phyloP scores from a whole-genome alignment of 37 sponge, comb jelly and placozoan genomes.

The Chondrilla cf. caribensis region DNA sequence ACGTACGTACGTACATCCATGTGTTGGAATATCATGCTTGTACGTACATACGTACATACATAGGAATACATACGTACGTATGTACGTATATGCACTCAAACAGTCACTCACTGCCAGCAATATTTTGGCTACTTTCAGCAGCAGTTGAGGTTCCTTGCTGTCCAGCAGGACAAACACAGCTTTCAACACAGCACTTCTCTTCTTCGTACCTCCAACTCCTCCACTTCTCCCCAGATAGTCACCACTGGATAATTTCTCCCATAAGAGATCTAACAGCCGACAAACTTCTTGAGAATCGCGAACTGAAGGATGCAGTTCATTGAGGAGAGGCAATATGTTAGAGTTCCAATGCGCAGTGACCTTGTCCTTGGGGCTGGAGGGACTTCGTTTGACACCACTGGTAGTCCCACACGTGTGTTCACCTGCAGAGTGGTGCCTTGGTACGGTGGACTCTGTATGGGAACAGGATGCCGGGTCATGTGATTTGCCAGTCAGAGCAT shows the following conservation, averaged over 20 bases:
- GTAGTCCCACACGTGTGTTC: background rate
- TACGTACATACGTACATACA: constrained; percentile 11
- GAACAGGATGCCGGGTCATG: too few relatives aligned
- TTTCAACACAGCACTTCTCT: constrained; percentile 39
- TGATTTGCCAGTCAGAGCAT: too few relatives aligned
- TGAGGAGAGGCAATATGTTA: constrained; percentile 53
- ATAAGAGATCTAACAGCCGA: constrained; percentile 31
- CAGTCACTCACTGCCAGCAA: constrained; percentile 53
- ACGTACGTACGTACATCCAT: too few relatives aligned
- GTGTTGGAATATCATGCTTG: too few relatives aligned
- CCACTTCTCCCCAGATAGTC: constrained; percentile 53
- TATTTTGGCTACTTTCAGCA: constrained; percentile 66
- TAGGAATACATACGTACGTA: background rate
- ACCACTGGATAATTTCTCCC: constrained; percentile 25
- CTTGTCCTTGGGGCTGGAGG: constrained; percentile 5
- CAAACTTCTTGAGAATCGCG: constrained; percentile 26
- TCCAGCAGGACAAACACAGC: constrained; percentile 59
- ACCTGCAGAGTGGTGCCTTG: constrained; percentile 12
- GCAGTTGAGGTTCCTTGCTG: constrained; percentile 46
- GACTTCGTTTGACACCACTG: background rate
- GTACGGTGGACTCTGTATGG: too few relatives aligned
- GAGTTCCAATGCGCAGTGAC: constrained; percentile 51
- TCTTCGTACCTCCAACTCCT: constrained; percentile 54
- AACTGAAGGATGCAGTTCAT: constrained; percentile 13
- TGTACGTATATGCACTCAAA: too few relatives aligned